These are phyloP conservation scores for Druceiella hillmani DNA, from an alignment of 2,888 invertebrate genomes.

Conservation along the genomic window DNA sequence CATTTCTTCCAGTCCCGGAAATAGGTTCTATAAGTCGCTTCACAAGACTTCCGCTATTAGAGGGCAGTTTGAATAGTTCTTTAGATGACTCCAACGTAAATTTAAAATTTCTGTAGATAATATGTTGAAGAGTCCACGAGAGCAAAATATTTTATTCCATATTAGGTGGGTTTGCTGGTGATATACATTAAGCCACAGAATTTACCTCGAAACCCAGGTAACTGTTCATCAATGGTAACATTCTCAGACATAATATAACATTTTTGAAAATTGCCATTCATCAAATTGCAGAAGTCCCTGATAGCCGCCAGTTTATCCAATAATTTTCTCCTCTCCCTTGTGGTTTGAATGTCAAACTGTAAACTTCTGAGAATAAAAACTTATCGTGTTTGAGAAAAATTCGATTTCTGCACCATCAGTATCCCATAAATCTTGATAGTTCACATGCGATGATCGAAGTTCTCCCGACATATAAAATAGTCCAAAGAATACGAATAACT, in stretches of 20 bases:
- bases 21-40: too few relatives aligned
- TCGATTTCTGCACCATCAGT: slow-evolving; percentile 12
- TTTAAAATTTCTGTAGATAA: too few relatives aligned
- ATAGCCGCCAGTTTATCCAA: slow-evolving; percentile 12
- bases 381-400: slow-evolving; percentile 11
- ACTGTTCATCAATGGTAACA: slow-evolving; percentile 15
- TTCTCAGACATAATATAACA: slow-evolving; percentile 9
- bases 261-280: slow-evolving; percentile 12
- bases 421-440: slow-evolving; percentile 15
- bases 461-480: slow-evolving; percentile 13
- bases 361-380: slow-evolving; percentile 5
- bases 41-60: too few relatives aligned
- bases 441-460: slow-evolving; percentile 14
- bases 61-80: too few relatives aligned
- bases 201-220: slow-evolving; percentile 12
- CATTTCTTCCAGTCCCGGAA: too few relatives aligned
- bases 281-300: slow-evolving; percentile 10
- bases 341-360: slow-evolving; percentile 10
- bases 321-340: slow-evolving; percentile 7
- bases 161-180: slow-evolving; percentile 15
- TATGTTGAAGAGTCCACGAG: slow-evolving; percentile 12
- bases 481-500: slow-evolving; percentile 11
- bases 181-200: slow-evolving; percentile 12
- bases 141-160: slow-evolving; percentile 14
- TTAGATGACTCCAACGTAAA: too few relatives aligned